Evolutionary conservation across 2,797 vertebrate genomes (phyloP), one percentile per base, ranked within the genome.

Genomic region (Eptatretus atami): DNA sequence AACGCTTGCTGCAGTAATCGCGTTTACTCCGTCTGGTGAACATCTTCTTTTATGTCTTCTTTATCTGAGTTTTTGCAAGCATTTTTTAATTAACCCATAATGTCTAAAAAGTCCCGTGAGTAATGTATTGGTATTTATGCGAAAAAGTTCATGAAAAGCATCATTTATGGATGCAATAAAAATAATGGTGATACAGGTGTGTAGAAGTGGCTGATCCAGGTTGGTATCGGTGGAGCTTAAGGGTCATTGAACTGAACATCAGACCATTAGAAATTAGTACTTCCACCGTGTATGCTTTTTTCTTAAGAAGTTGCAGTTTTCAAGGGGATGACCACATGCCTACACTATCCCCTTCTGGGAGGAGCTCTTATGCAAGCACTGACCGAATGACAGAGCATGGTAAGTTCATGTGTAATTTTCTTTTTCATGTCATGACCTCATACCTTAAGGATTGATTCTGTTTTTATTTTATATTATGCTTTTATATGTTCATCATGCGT

Each of bases 21-120:
- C 11, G 44, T 65, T 63, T 77, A 90, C 86, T 83, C 31, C 31
- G 6, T 6, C 3, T 31, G 31, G 31, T 31, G 6, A 31, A n/a
- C n/a, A 3, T 31, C 31, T 31, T 83, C n/a, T 79, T 71, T 77
- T n/a, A n/a, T 84, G 64, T 86, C 84, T 72, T 75, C 75, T 66
- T 77, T 84, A 3, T 6, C 3, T 6, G 31, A 3, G 3, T 6
- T 31, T 3, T 31, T 31, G 31, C 31, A 31, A 31, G 31, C 31
- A 31, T n/a, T n/a, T 31, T 31, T 31, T 31, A 55, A 12, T 55
- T 60, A 14, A 60, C 55, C 55, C 55, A 3, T 60, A 60, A 60
- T 60, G 19, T 3, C 55, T 60, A 14, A 60, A 60, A 19, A 55
- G 55, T 14, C 55, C 3, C 8, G 55, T 6, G 8, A 60, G 19